Base-by-base conservation (phyloP, 1,140 invertebrate species). In the Uloborus diversus region DNA sequence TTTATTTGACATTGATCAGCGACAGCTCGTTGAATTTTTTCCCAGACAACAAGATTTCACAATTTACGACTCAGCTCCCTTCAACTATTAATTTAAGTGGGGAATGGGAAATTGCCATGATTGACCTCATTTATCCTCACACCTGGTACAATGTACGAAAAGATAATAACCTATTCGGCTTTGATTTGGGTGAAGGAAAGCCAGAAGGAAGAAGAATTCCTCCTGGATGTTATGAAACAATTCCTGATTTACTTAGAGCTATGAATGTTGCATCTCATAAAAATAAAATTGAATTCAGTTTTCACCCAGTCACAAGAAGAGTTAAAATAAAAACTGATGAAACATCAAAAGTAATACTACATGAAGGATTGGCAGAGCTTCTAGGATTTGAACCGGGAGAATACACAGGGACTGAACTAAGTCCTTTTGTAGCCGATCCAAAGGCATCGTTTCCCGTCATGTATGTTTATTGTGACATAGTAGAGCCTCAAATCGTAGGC, bases 351-450 rank as follows among this genome's bases (percentile, higher is more conserved):
- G 9, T 61, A 4, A 5, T 61, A 7, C 5, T 61, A 5, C 57
- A 61, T 28, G 30, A 32, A 32, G 57, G 57, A 61, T 9, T 61
- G 14, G 57, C 57, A 4, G 30, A 61, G n/a, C 25, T 28, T 28
- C n/a, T 27, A 27, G 57, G 57, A 61, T 61, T 61, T 56, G 49
- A 51, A 51, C 7, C 57, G 25, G 25, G 57, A 27, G 57, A 25
- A 9, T 28, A 27, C 30, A 28, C 4, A 61, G 5, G n/a, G 5
- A 27, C 30, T 32, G 7, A 7, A 27, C 25, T 27, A 61, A 32
- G 57, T 9, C 57, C 57, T 32, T 61, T 28, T n/a, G 57, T 61
- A 27, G 57, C 57, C 9, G 57, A 61, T 61, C 57, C 57, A 4
- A 28, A 28, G 30, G 4, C 25, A 5, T 27, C 25, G 25, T 61